Evolutionary conservation across 1,140 invertebrate genomes (phyloP).

Genomic region (Palaemon carinicauda): DNA sequence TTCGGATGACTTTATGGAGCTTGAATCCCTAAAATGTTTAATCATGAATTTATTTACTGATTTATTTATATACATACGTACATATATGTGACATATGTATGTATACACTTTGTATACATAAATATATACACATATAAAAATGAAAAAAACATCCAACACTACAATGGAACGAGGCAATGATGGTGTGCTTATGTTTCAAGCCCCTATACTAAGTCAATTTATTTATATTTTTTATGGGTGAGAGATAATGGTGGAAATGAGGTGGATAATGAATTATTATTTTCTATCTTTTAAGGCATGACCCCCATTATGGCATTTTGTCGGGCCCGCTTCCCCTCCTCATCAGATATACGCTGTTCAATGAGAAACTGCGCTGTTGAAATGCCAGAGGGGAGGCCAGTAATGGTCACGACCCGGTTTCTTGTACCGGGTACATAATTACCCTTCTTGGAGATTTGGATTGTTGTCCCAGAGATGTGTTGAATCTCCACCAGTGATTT

Average conservation of each 20-base stretch:
- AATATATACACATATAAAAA: conserved; percentile 41
- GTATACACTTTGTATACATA: background rate
- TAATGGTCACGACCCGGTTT: conserved; percentile 96
- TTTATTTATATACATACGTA: too few species aligned
- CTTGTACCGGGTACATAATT: conserved; percentile 95
- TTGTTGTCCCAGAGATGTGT: conserved; percentile 93
- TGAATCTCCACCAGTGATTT: conserved; percentile 96
- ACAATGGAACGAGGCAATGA: conserved; percentile 36
- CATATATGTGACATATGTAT: too few species aligned
- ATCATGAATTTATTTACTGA: too few species aligned
- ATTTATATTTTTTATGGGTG: conserved; percentile 15
- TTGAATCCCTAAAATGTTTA: conserved; percentile 25
- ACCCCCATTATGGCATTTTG: conserved; percentile 76
- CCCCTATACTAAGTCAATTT: conserved; percentile 36
- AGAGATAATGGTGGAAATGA: background rate
- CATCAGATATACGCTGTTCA: conserved; percentile 93
- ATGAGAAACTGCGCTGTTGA: conserved; percentile 91
- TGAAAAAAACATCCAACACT: conserved; percentile 47
- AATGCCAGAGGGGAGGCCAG: conserved; percentile 86
- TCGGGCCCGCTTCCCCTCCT: conserved; percentile 90
- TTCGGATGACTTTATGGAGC: conserved; percentile 40
- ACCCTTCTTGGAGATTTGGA: conserved; percentile 98
- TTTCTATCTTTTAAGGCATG: conserved; percentile 49
- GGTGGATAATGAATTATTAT: conserved; percentile 29
- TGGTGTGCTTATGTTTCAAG: conserved; percentile 48